Conservation (phyloP, 2,888 invertebrate species). For the Parnassius apollo region DNA sequence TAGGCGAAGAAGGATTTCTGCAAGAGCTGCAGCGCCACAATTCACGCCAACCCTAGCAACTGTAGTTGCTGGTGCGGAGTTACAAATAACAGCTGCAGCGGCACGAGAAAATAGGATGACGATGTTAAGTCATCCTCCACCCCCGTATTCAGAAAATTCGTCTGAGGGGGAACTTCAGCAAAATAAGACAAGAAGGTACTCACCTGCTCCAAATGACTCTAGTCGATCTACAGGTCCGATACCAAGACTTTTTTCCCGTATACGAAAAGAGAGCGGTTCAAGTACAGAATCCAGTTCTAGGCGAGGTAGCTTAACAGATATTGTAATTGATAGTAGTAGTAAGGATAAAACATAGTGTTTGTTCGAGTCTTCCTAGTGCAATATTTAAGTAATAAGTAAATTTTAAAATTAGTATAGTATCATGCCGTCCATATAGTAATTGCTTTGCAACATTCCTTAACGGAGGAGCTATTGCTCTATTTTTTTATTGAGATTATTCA, state of each 20-base stretch:
- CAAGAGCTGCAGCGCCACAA: conserved; percentile 64
- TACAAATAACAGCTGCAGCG: conserved; percentile 67
- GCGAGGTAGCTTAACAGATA: conserved; percentile 71
- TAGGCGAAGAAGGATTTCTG: conserved; percentile 66
- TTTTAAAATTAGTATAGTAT: conserved; percentile 39
- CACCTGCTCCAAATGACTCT: conserved; percentile 65
- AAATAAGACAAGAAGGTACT: conserved; percentile 63
- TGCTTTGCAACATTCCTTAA: conserved; percentile 24
- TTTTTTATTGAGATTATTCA: conserved; percentile 25
- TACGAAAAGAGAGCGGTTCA: conserved; percentile 62
- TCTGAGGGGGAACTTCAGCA: conserved; percentile 50
- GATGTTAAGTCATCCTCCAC: conserved; percentile 71
- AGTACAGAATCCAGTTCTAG: conserved; percentile 55
- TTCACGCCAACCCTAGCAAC: conserved; percentile 73
- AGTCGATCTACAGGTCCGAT: conserved; percentile 64
- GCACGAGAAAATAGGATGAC: conserved; percentile 71
- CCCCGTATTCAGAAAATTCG: conserved; percentile 63
- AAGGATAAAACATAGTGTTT: conserved; percentile 67
- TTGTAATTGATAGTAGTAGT: conserved; percentile 69
- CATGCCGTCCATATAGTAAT: conserved; percentile 30
- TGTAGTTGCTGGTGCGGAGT: conserved; percentile 69
- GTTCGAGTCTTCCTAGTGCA: conserved; percentile 57
- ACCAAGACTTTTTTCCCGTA: conserved; percentile 67
- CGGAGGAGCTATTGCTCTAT: conserved; percentile 10
- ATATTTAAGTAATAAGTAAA: conserved; percentile 46